Base-by-base conservation (phyloP, 2,113 vertebrate genomes). In the Serinus canaria region DNA sequence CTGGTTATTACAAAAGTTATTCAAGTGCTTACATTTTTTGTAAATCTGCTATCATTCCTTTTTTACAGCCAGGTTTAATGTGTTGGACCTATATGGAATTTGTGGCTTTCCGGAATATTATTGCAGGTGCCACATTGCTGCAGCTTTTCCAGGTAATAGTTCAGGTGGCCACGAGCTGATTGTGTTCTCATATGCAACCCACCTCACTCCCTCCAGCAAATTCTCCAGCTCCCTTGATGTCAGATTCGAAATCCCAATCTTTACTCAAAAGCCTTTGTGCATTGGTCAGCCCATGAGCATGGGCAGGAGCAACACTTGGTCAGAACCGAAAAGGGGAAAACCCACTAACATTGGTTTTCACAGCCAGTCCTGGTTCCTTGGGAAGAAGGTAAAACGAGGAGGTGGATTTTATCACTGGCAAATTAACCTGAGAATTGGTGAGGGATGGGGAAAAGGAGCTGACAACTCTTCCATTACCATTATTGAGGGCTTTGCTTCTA, bases 231-330 rank as follows among this genome's bases (percentile, higher is more conserved):
- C 37, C 27, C 2, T 33, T 67, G 37, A 43, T 69, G 35, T 58
- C 43, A 50, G 44, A 50, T 74, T 46, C 35, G 50, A 77, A 90
- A 89, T 83, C 28, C 12, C 25, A 56, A 0, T 31, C 24, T 76
- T 91, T 49, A 30, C 33, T 89, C 80, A 58, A 41, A 81, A 60
- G 25, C 33, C 44, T 28, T 33, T 64, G 20, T 66, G 5, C 64
- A 41, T 24, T 62, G 60, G 16, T 53, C 62, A 81, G 6, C 22
- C 33, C 22, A 18, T 9, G n/a, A 81, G 6, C 0, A 0, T 19
- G 16, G 28, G 30, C 43, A 62, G 50, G 17, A 83, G 37, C 44
- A 67, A 31, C 14, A 17, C 15, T 24, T 72, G 58, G 20, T 56
- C 0, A 2, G 37, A 37, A 73, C 24, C 37, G 20, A 68, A 58